Conservation (phyloP, 1,140 invertebrate species). For the Drosophila seguyi region DNA sequence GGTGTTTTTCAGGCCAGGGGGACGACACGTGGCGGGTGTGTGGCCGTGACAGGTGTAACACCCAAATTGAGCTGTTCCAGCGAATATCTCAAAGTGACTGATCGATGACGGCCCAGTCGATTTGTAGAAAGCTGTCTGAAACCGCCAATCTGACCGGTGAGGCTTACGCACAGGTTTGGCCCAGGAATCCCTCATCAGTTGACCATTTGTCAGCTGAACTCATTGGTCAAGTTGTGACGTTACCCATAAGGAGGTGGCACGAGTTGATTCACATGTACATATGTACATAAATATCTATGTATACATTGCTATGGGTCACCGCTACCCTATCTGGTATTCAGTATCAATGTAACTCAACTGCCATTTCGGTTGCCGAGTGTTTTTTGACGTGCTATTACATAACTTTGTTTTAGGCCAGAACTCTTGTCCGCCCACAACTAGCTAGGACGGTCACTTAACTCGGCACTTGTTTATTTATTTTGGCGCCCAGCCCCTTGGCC, state of each 20-base stretch:
- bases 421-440: conserved; percentile 30
- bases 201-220: conserved; percentile 74
- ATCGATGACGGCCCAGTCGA: conserved; percentile 32
- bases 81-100: conserved; percentile 9
- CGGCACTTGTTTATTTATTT: conserved; percentile 35
- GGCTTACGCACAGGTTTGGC: background rate
- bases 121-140: conserved; percentile 22
- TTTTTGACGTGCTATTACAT: conserved; percentile 69
- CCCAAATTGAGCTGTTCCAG: conserved; percentile 42
- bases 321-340: conserved; percentile 45
- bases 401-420: conserved; percentile 56
- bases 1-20: background rate
- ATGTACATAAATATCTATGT: background rate
- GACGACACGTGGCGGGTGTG: conserved; percentile 46
- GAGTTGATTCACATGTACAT: conserved; percentile 16
- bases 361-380: conserved; percentile 53
- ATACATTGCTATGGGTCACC: conserved; percentile 43
- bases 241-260: conserved; percentile 42
- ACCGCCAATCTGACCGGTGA: conserved; percentile 17
- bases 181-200: conserved; percentile 50
- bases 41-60: conserved; percentile 34
- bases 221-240: conserved; percentile 23
- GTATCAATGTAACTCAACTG: conserved; percentile 34
- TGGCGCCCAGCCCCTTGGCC: conserved; percentile 1
- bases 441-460: conserved; percentile 22